A percentile compares a stretch with the other conserved stretches of the same genome.
Evolutionary conservation across 2,797 vertebrate genomes (phyloP).

Genomic region (Sebastes taczanowskii): DNA sequence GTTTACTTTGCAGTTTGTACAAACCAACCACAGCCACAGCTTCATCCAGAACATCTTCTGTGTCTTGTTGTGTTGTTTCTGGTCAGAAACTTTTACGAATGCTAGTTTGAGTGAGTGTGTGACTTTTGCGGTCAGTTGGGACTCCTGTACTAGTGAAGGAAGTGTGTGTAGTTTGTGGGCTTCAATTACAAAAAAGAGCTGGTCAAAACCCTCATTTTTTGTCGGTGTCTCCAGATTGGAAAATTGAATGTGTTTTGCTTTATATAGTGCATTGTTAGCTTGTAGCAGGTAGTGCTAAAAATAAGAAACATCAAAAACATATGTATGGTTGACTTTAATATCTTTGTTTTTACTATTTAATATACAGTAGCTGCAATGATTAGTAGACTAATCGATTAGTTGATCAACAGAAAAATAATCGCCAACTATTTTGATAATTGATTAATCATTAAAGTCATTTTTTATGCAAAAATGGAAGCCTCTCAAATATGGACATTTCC

Average conservation of each 20-base stretch:
- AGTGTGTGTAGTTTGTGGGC: not conserved
- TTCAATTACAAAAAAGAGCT: not conserved
- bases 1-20: not conserved
- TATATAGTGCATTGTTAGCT: not conserved
- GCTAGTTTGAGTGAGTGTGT: not conserved
- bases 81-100: not conserved
- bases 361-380: not conserved
- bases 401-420: too few relatives aligned
- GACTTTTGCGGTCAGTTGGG: not conserved
- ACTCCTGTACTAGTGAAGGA: not conserved
- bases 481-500: too few relatives aligned
- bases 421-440: too few relatives aligned
- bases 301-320: not conserved
- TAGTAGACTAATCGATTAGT: too few relatives aligned
- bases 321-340: not conserved
- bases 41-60: not conserved
- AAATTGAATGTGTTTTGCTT: not conserved
- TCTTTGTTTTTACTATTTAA: not conserved
- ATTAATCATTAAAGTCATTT: too few relatives aligned
- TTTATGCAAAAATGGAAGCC: fast-evolving
- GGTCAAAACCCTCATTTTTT: not conserved
- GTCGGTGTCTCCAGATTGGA: not conserved
- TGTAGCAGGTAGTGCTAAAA: not conserved
- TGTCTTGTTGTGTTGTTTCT: not conserved
- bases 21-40: not conserved